phyloP scores from a whole-genome alignment of 37 sponge, comb jelly and placozoan species.

The Cladorhizidae sp. region DNA sequence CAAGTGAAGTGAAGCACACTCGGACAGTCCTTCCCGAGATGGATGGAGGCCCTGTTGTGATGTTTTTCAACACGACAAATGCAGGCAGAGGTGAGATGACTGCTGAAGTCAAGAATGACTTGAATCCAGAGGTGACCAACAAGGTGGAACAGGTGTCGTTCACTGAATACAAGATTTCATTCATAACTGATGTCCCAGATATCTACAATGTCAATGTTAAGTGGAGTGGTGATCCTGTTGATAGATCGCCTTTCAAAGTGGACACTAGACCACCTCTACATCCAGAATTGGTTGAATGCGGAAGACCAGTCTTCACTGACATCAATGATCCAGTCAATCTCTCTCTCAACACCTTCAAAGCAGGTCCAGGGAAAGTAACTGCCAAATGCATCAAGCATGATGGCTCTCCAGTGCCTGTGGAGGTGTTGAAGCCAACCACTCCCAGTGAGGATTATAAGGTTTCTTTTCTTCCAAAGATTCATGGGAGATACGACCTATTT shows the following conservation, averaged over 20 bases:
- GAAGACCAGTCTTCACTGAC: constrained; percentile 18
- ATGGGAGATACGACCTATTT: constrained; percentile 49
- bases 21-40: constrained; percentile 13
- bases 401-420: constrained; percentile 26
- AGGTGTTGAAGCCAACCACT: constrained; percentile 10
- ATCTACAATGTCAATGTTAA: constrained; percentile 36
- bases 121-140: constrained; percentile 9
- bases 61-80: constrained; percentile 35
- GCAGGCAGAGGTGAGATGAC: constrained; percentile 68
- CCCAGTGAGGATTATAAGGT: constrained; percentile 16
- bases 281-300: constrained; percentile 48
- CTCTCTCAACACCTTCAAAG: constrained; percentile 33
- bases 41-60: constrained; percentile 23
- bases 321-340: constrained; percentile 39
- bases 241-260: constrained; percentile 52
- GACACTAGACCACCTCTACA: constrained; percentile 34
- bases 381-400: constrained; percentile 20
- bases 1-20: constrained; percentile 27
- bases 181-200: constrained; percentile 35
- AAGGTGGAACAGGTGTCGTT: constrained; percentile 31
- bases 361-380: constrained; percentile 63
- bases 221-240: constrained; percentile 41
- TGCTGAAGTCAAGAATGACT: constrained; percentile 23
- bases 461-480: constrained; percentile 41
- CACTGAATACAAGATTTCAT: constrained; percentile 16